These are phyloP conservation scores for Centropus unirufus DNA, from an alignment of 2,113 vertebrate genomes.

Conservation along the genomic window DNA sequence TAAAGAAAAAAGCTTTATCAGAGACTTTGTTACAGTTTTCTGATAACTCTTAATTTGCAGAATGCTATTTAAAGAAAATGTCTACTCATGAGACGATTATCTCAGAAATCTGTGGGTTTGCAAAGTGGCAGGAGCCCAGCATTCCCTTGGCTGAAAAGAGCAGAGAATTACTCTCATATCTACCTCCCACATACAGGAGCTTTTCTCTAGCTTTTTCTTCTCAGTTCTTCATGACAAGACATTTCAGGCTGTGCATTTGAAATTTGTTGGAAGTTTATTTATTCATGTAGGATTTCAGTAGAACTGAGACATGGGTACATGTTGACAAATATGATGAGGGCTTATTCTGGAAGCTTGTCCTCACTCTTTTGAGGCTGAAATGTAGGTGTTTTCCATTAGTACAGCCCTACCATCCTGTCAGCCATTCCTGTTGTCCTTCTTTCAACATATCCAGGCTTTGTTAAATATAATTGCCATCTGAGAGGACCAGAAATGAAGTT, in stretches of 20 bases:
- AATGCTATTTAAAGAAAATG: slow-evolving; percentile 36
- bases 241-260: neutral
- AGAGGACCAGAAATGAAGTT: neutral
- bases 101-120: slow-evolving; percentile 62
- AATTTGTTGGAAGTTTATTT: neutral
- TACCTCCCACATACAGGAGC: neutral
- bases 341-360: neutral
- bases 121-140: slow-evolving; percentile 52
- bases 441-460: neutral
- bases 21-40: neutral
- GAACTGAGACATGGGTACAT: neutral
- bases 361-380: neutral
- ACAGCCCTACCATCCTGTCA: neutral
- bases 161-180: slow-evolving; percentile 30
- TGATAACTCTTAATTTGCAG: slow-evolving; percentile 26
- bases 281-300: neutral
- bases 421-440: neutral
- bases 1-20: slow-evolving; percentile 18
- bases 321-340: neutral
- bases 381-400: neutral
- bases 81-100: slow-evolving; percentile 51
- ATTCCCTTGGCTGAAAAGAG: slow-evolving; percentile 48
- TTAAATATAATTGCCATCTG: neutral
- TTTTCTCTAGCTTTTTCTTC: slow-evolving; percentile 31
- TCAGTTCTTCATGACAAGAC: slow-evolving; percentile 11